These are phyloP conservation scores for Scaptomyza polygonia DNA, from an alignment of 2,888 invertebrate genomes.

Conservation along the genomic window DNA sequence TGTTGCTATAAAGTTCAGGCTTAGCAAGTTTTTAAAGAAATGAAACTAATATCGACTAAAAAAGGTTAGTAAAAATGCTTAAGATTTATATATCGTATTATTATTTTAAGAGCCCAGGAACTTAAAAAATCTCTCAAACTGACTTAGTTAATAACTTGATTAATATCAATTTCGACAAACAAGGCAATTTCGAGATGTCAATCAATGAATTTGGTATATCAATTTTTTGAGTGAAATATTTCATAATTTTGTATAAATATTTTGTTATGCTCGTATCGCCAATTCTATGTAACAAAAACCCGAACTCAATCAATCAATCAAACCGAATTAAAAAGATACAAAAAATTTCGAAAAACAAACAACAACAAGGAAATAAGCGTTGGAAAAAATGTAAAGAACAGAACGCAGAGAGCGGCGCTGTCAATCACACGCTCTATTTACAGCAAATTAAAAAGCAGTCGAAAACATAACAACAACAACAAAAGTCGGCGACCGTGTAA, in stretches of 20 bases:
- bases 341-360: conserved; percentile 15
- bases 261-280: conserved; percentile 32
- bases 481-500: conserved; percentile 61
- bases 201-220: conserved; percentile 42
- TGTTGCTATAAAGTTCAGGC: not conserved
- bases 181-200: conserved; percentile 53
- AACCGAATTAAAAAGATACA: conserved; percentile 58
- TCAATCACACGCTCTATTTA: conserved; percentile 81
- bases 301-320: conserved; percentile 71
- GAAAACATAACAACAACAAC: conserved; percentile 51
- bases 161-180: conserved; percentile 31
- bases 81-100: not conserved
- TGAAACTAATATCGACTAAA: too few relatives aligned
- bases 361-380: conserved; percentile 24
- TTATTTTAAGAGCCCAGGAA: not conserved
- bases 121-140: not conserved
- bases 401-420: conserved; percentile 42
- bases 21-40: not conserved
- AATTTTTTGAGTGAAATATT: conserved; percentile 39
- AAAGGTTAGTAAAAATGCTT: too few relatives aligned
- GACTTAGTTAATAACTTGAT: conserved; percentile 30
- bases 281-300: conserved; percentile 53
- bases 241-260: conserved; percentile 47
- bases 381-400: conserved; percentile 38
- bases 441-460: conserved; percentile 67